Evolutionary conservation across 2,888 invertebrate genomes (phyloP).

Genomic region (Palloptera scutellata): DNA sequence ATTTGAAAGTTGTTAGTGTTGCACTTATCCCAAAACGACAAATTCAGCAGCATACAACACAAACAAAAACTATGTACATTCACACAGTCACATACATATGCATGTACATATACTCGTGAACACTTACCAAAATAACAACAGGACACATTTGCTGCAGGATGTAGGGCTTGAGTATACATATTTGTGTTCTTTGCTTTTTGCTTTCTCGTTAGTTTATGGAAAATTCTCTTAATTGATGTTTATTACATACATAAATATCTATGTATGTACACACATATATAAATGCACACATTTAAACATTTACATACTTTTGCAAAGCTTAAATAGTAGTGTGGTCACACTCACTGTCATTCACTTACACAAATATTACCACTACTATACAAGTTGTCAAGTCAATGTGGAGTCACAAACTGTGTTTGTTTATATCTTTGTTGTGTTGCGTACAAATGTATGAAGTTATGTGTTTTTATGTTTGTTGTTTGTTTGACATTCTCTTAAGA

Average conservation of each 20-base stretch:
- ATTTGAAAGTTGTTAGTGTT: slow-evolving; percentile 12
- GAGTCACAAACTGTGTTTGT: background rate
- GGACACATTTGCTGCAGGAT: no score
- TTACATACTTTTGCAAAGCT: background rate
- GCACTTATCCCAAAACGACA: background rate
- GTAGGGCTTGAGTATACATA: background rate
- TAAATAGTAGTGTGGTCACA: background rate
- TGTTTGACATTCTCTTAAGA: background rate
- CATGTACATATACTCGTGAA: no score
- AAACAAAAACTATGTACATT: no score
- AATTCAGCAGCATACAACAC: no score
- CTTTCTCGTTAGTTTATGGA: background rate
- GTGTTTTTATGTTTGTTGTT: slow-evolving; percentile 31
- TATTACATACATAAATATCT: slow-evolving; percentile 16
- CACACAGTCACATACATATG: no score
- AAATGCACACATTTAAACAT: background rate
- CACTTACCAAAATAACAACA: no score
- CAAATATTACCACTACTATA: background rate
- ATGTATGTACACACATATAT: background rate
- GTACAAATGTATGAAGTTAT: no score
- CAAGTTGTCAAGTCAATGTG: background rate
- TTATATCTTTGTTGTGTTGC: background rate
- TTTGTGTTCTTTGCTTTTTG: slow-evolving; percentile 14
- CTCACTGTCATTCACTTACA: background rate
- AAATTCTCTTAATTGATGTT: slow-evolving; percentile 33